Evolutionary conservation across 2,888 invertebrate genomes (phyloP).

Genomic region (Pheosia gnoma): DNA sequence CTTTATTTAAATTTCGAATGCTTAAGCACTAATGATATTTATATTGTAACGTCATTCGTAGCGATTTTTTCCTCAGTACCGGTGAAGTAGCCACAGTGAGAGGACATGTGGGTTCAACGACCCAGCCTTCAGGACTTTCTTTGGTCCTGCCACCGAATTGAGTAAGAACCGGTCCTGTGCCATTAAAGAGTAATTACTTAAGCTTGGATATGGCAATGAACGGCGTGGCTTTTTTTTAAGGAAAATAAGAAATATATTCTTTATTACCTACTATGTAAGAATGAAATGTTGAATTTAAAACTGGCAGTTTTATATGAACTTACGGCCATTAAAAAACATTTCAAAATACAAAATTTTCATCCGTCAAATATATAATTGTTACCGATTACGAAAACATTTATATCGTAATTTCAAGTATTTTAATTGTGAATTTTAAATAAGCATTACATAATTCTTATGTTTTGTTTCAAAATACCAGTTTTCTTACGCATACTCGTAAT

Average conservation of each 20-base stretch:
- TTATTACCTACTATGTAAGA: too few relatives aligned
- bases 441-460: neutral
- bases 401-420: slow-evolving; percentile 18
- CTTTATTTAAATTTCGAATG: neutral
- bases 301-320: neutral
- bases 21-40: neutral
- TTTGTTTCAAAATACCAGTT: slow-evolving; percentile 26
- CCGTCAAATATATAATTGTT: neutral
- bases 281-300: neutral
- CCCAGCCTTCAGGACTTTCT: slow-evolving; percentile 52
- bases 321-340: neutral
- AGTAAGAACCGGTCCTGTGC: slow-evolving; percentile 30
- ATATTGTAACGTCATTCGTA: slow-evolving; percentile 26
- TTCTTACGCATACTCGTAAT: slow-evolving; percentile 12
- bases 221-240: neutral
- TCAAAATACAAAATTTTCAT: neutral
- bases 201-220: neutral
- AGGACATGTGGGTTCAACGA: slow-evolving; percentile 39
- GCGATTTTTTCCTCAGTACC: slow-evolving; percentile 15
- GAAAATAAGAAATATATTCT: neutral
- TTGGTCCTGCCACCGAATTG: slow-evolving; percentile 39
- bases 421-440: neutral
- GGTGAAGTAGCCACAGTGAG: slow-evolving; percentile 33
- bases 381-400: slow-evolving; percentile 10
- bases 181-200: neutral